These are phyloP conservation scores for Capreolus pygargus DNA, from an alignment of 2,113 vertebrate genomes.

Conservation along the genomic window DNA sequence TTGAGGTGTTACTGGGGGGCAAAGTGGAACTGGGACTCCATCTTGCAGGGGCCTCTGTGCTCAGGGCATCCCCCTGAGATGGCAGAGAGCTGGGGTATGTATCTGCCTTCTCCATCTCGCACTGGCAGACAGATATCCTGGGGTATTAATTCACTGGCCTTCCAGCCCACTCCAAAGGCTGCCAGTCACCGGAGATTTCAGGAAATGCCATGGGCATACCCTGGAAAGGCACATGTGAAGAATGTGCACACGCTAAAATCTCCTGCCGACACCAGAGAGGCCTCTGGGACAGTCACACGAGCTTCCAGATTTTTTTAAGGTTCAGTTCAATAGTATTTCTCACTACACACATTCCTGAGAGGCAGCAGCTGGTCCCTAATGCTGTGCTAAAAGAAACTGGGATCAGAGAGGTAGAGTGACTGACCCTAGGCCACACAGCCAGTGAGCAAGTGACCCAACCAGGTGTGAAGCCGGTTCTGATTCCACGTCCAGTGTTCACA, in stretches of 20 bases:
- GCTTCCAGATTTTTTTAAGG: not conserved
- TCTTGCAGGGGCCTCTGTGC: not conserved
- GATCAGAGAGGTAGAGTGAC: not conserved
- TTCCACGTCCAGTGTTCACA: not conserved
- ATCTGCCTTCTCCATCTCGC: not conserved
- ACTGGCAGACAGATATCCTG: not conserved
- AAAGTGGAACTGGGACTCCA: not conserved
- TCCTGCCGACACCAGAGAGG: not conserved
- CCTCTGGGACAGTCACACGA: not conserved
- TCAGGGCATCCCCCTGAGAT: not conserved
- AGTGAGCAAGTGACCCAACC: not conserved
- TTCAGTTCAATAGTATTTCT: not conserved
- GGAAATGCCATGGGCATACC: not conserved
- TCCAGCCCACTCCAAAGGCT: not conserved
- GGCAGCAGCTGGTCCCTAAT: not conserved
- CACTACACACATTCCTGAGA: no score
- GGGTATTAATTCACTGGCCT: not conserved
- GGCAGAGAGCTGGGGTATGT: not conserved
- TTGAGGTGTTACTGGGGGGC: not conserved
- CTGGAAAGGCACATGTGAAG: not conserved
- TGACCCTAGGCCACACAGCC: not conserved
- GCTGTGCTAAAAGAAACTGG: no score
- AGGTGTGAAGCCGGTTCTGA: not conserved
- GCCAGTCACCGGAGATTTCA: fast-evolving
- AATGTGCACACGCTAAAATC: no score